Percentiles rank a stretch among this genome's conserved stretches.
These are phyloP conservation scores for Mustelus asterias DNA, from an alignment of 2,113 vertebrate species.

Conservation along the genomic window DNA sequence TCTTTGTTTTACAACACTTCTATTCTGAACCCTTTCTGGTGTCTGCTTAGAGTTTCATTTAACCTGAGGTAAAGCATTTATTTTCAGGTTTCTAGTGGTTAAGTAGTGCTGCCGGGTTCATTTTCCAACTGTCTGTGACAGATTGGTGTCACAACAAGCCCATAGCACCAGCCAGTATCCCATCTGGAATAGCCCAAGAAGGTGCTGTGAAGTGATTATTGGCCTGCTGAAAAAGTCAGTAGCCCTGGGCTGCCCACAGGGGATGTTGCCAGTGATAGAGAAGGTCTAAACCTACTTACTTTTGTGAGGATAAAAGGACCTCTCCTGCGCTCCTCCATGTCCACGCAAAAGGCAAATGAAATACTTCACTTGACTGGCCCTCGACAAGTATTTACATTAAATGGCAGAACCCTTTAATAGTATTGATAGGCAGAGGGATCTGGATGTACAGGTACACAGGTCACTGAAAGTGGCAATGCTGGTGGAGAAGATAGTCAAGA, in stretches of 20 bases:
- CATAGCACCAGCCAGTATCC: too few relatives aligned
- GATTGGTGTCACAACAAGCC: not conserved
- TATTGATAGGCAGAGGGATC: too few relatives aligned
- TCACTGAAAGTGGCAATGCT: too few relatives aligned
- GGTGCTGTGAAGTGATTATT: not conserved
- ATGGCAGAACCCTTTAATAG: too few relatives aligned
- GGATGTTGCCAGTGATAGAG: not conserved
- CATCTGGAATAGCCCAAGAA: not conserved
- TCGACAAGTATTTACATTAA: not conserved
- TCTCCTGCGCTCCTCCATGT: not conserved
- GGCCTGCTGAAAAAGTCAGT: not conserved
- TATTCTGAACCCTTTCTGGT: not conserved
- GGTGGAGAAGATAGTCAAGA: too few relatives aligned
- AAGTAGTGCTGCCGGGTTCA: not conserved
- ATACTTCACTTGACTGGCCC: not conserved
- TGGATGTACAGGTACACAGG: too few relatives aligned
- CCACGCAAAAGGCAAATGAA: not conserved
- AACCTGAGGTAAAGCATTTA: not conserved
- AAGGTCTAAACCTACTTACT: not conserved
- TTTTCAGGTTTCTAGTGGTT: not conserved
- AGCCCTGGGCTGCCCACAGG: not conserved
- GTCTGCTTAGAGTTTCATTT: not conserved
- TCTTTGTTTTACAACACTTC: not conserved
- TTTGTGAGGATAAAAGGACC: too few relatives aligned
- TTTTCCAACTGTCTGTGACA: not conserved